These are phyloP conservation scores for Plebejus melissa DNA, from an alignment of 2,888 invertebrate species.

Conservation along the genomic window DNA sequence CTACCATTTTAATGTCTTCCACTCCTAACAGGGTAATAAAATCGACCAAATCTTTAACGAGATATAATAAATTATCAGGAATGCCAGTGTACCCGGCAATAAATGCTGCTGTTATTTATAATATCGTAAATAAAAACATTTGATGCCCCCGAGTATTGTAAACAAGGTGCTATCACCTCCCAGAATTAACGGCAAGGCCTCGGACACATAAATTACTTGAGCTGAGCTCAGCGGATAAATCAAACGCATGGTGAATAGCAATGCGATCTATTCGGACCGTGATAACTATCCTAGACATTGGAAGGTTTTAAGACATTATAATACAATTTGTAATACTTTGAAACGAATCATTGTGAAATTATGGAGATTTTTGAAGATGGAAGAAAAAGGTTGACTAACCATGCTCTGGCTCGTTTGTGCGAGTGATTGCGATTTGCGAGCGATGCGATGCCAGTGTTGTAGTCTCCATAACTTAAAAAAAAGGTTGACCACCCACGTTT, in stretches of 20 bases:
- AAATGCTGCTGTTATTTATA: conserved; percentile 3
- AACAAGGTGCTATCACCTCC: conserved; percentile 50
- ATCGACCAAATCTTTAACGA: conserved; percentile 28
- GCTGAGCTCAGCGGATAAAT: conserved; percentile 67
- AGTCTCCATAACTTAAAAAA: no score
- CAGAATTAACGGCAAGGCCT: conserved; percentile 61
- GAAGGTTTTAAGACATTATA: neutral
- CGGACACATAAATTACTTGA: conserved; percentile 61
- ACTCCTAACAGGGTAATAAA: conserved; percentile 14
- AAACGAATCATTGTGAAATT: neutral
- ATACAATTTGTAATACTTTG: neutral
- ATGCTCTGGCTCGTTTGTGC: no score
- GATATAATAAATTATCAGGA: neutral
- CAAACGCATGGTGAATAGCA: conserved; percentile 65
- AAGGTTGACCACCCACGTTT: no score
- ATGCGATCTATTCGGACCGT: conserved; percentile 47
- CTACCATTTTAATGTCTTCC: neutral
- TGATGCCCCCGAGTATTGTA: conserved; percentile 22
- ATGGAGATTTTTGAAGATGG: no score
- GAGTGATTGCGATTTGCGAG: no score
- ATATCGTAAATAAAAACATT: conserved; percentile 28
- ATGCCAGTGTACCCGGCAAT: neutral
- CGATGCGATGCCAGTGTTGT: no score
- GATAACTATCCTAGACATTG: conserved; percentile 6
- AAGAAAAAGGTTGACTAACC: no score